A percentile compares a stretch with the other conserved stretches of the same genome.
Conservation (phyloP, 2,888 invertebrate genomes). For the Argyra leucocephala region DNA sequence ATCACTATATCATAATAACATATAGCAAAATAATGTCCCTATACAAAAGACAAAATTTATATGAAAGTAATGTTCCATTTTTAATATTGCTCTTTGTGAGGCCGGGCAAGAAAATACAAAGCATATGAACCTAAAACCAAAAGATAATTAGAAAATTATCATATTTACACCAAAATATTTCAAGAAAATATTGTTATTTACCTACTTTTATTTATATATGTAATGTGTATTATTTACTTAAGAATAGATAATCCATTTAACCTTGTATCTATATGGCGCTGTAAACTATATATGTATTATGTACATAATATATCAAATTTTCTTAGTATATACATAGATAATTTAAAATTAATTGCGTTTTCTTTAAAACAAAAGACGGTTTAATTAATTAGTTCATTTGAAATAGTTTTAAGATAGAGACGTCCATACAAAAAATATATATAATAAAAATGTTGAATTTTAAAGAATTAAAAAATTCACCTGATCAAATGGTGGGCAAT, state of each 20-base stretch:
- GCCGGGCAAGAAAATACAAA: too few relatives aligned
- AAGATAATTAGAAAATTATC: too few relatives aligned
- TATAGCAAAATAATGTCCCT: too few relatives aligned
- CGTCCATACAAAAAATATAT: background rate
- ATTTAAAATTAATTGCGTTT: background rate
- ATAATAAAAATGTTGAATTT: background rate
- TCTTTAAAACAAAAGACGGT: background rate
- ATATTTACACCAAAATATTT: too few relatives aligned
- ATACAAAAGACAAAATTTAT: too few relatives aligned
- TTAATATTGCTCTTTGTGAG: too few relatives aligned
- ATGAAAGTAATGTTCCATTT: too few relatives aligned
- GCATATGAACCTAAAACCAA: too few relatives aligned
- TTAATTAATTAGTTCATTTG: background rate
- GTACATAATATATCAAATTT: background rate
- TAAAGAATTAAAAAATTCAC: background rate
- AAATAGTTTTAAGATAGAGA: background rate
- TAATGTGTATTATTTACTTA: background rate
- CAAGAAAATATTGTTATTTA: too few relatives aligned
- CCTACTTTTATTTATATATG: too few relatives aligned
- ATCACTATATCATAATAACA: too few relatives aligned
- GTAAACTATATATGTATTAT: background rate
- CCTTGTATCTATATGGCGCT: background rate
- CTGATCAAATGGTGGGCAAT: background rate
- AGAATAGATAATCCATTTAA: background rate
- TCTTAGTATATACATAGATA: too few relatives aligned